These are phyloP conservation scores for Lasioglossum zephyrum DNA, from an alignment of 2,888 invertebrate species.

Conservation along the genomic window DNA sequence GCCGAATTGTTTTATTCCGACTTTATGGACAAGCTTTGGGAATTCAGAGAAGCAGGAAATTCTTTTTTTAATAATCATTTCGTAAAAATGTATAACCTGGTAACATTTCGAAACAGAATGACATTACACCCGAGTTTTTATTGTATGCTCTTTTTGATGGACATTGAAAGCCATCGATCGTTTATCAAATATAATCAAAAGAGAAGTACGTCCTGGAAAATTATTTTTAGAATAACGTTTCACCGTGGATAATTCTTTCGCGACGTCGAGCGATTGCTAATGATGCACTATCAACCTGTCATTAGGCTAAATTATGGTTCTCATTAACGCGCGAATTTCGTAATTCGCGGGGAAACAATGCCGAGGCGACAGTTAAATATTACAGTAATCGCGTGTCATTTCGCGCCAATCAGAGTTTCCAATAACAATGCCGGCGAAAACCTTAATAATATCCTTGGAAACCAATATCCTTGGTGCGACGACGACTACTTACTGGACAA, in stretches of 20 bases:
- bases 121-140: neutral
- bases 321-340: conserved; percentile 24
- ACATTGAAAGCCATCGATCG: neutral
- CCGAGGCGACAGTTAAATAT: conserved; percentile 3
- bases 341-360: conserved; percentile 38
- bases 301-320: conserved; percentile 39
- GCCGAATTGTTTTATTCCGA: neutral
- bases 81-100: neutral
- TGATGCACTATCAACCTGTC: conserved; percentile 42
- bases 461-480: conserved; percentile 19
- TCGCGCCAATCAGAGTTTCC: neutral
- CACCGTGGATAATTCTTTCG: conserved; percentile 7
- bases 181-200: neutral
- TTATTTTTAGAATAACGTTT: neutral
- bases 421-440: neutral
- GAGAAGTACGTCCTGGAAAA: neutral
- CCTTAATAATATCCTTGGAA: conserved; percentile 13
- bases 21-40: neutral
- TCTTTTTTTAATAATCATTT: neutral
- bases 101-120: neutral
- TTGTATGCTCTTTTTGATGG: neutral
- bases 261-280: conserved; percentile 34
- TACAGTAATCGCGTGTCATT: neutral
- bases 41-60: neutral
- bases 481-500: conserved; percentile 22